Evolutionary conservation across 64 coral and sea anemone species (phyloP).

Genomic region (Stylophora pistillata): DNA sequence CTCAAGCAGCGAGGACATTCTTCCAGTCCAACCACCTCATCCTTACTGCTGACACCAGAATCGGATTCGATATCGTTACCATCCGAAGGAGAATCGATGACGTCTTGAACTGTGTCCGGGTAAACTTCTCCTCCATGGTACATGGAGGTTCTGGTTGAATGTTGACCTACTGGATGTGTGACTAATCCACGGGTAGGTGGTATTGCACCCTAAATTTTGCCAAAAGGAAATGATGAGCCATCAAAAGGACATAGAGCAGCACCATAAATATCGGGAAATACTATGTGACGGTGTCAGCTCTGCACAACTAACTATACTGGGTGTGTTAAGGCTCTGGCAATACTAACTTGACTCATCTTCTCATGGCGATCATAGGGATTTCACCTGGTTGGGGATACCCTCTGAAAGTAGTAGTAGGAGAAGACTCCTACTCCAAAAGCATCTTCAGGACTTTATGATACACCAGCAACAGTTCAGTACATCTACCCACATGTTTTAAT

Average conservation of each 20-base stretch:
- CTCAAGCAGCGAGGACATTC: constrained; percentile 41
- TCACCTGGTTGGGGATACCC: too few species aligned
- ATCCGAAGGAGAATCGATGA: background rate
- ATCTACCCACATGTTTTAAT: too few species aligned
- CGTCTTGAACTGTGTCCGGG: constrained; percentile 20
- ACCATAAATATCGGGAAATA: too few species aligned
- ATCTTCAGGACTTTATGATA: too few species aligned
- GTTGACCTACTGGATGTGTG: background rate
- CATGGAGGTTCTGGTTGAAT: background rate
- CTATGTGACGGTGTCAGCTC: too few species aligned
- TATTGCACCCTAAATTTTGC: background rate
- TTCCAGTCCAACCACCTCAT: background rate
- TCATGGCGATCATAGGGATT: too few species aligned
- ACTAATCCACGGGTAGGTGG: background rate
- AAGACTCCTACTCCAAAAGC: too few species aligned
- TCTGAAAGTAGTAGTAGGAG: too few species aligned
- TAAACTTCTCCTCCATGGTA: constrained; percentile 29
- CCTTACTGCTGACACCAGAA: background rate
- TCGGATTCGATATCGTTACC: background rate
- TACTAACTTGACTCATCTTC: too few species aligned
- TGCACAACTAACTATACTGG: too few species aligned
- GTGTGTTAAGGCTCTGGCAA: too few species aligned
- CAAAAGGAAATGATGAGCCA: background rate
- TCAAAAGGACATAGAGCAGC: background rate
- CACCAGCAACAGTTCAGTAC: too few species aligned